A percentile compares a stretch with the other conserved stretches of the same genome.
Evolutionary conservation across 2,797 vertebrate species (phyloP).

Genomic region (Sitta carolinensis): DNA sequence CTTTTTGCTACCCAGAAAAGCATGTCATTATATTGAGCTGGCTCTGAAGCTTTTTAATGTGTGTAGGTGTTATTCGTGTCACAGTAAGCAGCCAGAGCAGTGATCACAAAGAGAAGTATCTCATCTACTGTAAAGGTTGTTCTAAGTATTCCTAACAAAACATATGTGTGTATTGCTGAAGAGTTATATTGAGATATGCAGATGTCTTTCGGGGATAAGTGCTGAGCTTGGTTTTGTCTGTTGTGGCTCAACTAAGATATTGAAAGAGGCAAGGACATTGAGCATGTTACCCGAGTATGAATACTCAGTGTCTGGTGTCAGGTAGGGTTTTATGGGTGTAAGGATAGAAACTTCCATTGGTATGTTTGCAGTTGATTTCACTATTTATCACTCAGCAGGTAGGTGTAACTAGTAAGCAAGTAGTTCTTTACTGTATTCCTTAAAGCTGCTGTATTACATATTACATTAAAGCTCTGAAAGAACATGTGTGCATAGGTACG

Average conservation of each 20-base stretch:
- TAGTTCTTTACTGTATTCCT: not conserved
- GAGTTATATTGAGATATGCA: not conserved
- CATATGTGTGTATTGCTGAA: not conserved
- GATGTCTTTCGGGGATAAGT: not conserved
- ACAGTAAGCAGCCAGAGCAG: not conserved
- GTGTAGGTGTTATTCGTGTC: not conserved
- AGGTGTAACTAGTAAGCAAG: not conserved
- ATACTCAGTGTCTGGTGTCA: not conserved
- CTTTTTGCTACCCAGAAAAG: not conserved
- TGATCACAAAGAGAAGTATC: not conserved
- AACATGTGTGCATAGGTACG: not conserved
- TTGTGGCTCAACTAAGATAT: not conserved
- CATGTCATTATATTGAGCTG: not conserved
- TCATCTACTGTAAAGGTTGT: not conserved
- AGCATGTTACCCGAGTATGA: not conserved
- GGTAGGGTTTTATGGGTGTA: not conserved
- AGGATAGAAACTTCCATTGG: not conserved
- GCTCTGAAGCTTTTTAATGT: not conserved
- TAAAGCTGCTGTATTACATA: not conserved
- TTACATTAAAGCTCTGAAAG: not conserved
- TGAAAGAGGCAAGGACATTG: not conserved
- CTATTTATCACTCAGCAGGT: not conserved
- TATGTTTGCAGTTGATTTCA: not conserved
- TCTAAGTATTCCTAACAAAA: constrained; percentile 1
- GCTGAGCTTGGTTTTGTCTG: not conserved